phyloP scores from a whole-genome alignment of 2,888 invertebrate genomes.

The Venusia cambrica region DNA sequence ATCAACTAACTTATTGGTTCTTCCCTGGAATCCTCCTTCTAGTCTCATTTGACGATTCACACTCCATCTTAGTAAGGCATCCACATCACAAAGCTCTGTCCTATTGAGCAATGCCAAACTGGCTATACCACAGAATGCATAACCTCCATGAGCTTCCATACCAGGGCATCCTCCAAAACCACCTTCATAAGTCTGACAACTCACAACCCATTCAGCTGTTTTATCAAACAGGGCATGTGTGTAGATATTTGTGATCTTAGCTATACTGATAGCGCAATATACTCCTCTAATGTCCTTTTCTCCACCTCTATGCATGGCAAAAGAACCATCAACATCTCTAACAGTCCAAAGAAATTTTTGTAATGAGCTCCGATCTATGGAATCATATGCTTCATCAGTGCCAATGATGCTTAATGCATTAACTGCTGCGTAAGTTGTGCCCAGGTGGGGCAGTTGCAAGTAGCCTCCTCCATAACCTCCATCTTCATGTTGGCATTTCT shows the following conservation, averaged over 20 bases:
- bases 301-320: constrained; percentile 94
- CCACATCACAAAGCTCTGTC: constrained; percentile 87
- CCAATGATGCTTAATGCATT: constrained; percentile 95
- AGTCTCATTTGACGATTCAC: constrained; percentile 94
- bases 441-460: constrained; percentile 94
- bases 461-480: constrained; percentile 98
- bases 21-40: constrained; percentile 98
- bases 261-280: constrained; percentile 97
- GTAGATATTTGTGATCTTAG: constrained; percentile 90
- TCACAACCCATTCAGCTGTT: constrained; percentile 95
- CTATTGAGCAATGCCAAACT: constrained; percentile 91
- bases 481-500: constrained; percentile 86
- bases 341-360: constrained; percentile 89
- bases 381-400: constrained; percentile 90
- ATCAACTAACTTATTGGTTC: constrained; percentile 99
- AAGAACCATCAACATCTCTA: constrained; percentile 92
- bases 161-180: constrained; percentile 95
- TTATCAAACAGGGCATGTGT: constrained; percentile 89
- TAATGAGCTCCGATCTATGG: constrained; percentile 90
- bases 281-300: constrained; percentile 97
- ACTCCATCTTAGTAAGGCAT: constrained; percentile 91
- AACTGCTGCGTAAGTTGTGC: constrained; percentile 98
- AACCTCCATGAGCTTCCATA: constrained; percentile 99
- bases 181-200: constrained; percentile 99
- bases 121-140: constrained; percentile 98